Base-by-base conservation (phyloP, 2,888 invertebrate species). In the Carterocephalus palaemon region DNA sequence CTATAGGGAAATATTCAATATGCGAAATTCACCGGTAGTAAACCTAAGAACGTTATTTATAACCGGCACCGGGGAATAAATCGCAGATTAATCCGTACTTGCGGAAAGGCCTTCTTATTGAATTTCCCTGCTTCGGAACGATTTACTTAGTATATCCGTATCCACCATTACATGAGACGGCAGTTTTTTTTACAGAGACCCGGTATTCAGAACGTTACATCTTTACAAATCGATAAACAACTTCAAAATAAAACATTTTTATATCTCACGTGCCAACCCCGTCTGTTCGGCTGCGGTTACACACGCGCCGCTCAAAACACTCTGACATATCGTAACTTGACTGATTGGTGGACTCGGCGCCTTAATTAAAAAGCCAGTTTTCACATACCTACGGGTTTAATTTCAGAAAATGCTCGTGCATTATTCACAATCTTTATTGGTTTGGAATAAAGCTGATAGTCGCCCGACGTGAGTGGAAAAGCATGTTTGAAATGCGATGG, bases 301-400 rank as follows among this genome's bases (percentile, higher is more conserved):
- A 47, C 42, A 50, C 36, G 38, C 36, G 46, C 51, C 53, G 47
- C 48, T 57, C 57, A 52, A 54, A 57, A 54, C 45, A 51, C 51
- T 46, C 52, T 48, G 51, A 39, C 45, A 50, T 38, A 47, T 49
- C 47, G 52, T 53, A 57, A 53, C 59, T 59, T 63, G 65, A 64
- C 54, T 65, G 64, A 65, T 65, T 59, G 57, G 58, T 56, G 48
- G 49, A 50, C 46, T 50, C 47, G 47, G 52, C 52, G 55, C 54
- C 52, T 56, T 62, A 63, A 65, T 63, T 63, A 63, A 65, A 61
- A 62, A 57, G 48, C 52, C 53, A 52, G 49, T 55, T 56, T 56
- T 54, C 48, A 48, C 51, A 53, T 51, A 51, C 47, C 49, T 52
- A 52, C 38, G 45, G 42, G 43, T 53, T 54, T 51, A 47, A 51